Evolutionary conservation across 2,888 invertebrate species (phyloP).

Genomic region (Eledona agricola): DNA sequence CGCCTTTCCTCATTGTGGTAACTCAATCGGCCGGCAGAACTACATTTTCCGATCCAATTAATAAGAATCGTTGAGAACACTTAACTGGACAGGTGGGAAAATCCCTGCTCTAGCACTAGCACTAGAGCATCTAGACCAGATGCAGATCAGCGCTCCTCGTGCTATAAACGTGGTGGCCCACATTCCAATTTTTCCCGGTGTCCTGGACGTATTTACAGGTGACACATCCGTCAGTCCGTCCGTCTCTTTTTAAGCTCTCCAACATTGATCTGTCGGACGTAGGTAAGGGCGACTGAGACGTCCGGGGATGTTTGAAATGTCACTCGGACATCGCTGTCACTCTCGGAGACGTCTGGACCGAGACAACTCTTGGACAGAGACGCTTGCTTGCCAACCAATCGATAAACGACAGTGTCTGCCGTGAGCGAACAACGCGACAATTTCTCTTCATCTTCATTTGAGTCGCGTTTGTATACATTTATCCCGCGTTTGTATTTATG

Average conservation of each 20-base stretch:
- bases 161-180: too few relatives aligned
- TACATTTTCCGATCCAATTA: slow-evolving; percentile 9
- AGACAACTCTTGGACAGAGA: slow-evolving; percentile 52
- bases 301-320: slow-evolving; percentile 39
- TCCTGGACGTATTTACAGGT: slow-evolving; percentile 48
- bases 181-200: neutral
- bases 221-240: slow-evolving; percentile 46
- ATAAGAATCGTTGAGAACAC: slow-evolving; percentile 13
- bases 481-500: too few relatives aligned
- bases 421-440: slow-evolving; percentile 33
- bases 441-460: slow-evolving; percentile 37
- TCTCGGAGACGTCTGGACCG: slow-evolving; percentile 56
- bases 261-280: slow-evolving; percentile 37
- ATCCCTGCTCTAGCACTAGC: too few relatives aligned
- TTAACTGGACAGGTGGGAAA: too few relatives aligned
- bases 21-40: slow-evolving; percentile 24
- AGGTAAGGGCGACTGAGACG: slow-evolving; percentile 16
- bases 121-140: too few relatives aligned
- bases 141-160: too few relatives aligned
- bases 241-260: slow-evolving; percentile 50
- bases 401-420: slow-evolving; percentile 41
- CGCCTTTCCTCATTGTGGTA: slow-evolving; percentile 18
- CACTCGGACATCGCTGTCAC: slow-evolving; percentile 57
- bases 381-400: slow-evolving; percentile 43
- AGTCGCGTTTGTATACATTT: too few relatives aligned